Conservation (phyloP, 2,113 vertebrate species). For the Nothobranchius kuhntae region DNA sequence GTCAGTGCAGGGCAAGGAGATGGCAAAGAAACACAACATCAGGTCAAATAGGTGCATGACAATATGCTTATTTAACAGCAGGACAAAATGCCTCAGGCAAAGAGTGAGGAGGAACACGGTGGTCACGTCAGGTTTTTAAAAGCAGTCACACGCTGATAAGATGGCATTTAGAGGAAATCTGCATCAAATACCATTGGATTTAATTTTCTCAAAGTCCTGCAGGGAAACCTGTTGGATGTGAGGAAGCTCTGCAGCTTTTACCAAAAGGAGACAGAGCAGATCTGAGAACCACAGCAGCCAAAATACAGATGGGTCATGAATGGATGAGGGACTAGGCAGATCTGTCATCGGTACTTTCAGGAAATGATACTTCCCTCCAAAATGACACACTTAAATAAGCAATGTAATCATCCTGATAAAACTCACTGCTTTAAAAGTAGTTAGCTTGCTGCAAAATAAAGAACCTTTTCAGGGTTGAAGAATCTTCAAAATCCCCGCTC, state of each 20-base stretch:
- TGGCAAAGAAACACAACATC: constrained; percentile 32
- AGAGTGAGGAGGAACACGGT: constrained; percentile 15
- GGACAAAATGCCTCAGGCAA: constrained; percentile 32
- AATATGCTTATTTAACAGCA: constrained; percentile 29
- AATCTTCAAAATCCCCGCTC: too few relatives aligned
- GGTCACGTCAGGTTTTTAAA: constrained; percentile 37
- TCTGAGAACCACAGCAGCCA: constrained; percentile 21
- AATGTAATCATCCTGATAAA: too few relatives aligned
- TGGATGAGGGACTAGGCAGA: constrained; percentile 34
- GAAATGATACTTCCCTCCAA: constrained; percentile 39
- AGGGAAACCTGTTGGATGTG: constrained; percentile 21
- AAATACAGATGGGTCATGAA: constrained; percentile 32
- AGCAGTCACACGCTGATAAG: constrained; percentile 51
- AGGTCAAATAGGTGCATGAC: constrained; percentile 23
- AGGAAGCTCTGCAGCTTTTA: constrained; percentile 30
- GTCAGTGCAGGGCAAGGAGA: constrained; percentile 5
- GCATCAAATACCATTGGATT: constrained; percentile 34
- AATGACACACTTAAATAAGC: background rate
- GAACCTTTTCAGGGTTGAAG: too few relatives aligned
- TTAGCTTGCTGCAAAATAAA: too few relatives aligned
- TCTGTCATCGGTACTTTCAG: constrained; percentile 36
- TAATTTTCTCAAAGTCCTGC: constrained; percentile 50
- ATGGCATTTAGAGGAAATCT: constrained; percentile 60
- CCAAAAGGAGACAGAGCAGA: constrained; percentile 14
- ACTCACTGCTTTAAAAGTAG: too few relatives aligned